Conservation (phyloP, 2,888 invertebrate genomes). For the Tipula unca region DNA sequence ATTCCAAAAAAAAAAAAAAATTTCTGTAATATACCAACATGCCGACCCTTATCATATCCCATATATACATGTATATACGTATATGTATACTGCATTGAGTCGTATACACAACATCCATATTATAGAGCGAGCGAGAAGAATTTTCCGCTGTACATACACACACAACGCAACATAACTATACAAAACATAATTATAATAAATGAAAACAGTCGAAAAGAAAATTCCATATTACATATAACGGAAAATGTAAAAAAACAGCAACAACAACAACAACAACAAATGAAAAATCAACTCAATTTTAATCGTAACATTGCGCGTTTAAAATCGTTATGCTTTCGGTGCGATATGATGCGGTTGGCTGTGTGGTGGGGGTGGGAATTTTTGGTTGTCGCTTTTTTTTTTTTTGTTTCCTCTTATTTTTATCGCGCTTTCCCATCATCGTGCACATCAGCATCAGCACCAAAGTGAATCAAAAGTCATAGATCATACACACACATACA, state of each 20-base stretch:
- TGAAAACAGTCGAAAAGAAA: background rate
- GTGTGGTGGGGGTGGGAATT: background rate
- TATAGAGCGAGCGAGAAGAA: background rate
- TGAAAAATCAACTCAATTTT: background rate
- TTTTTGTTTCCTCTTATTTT: background rate
- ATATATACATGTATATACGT: background rate
- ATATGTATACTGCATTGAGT: background rate
- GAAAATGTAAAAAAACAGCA: background rate
- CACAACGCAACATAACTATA: background rate
- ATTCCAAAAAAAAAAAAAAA: background rate
- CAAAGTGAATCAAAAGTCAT: background rate
- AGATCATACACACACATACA: background rate
- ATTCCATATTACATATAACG: background rate
- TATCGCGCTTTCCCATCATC: background rate
- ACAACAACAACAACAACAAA: background rate
- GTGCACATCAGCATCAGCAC: background rate
- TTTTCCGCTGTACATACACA: background rate
- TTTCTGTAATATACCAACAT: background rate
- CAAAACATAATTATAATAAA: slow-evolving; percentile 8
- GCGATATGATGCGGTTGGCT: background rate
- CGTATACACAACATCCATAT: background rate
- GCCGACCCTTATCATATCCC: background rate
- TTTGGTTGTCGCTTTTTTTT: background rate
- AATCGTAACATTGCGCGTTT: slow-evolving; percentile 8
- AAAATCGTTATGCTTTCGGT: background rate